These are phyloP conservation scores for Daubentonia madagascariensis DNA, from an alignment of 2,113 vertebrate genomes.

Conservation along the genomic window DNA sequence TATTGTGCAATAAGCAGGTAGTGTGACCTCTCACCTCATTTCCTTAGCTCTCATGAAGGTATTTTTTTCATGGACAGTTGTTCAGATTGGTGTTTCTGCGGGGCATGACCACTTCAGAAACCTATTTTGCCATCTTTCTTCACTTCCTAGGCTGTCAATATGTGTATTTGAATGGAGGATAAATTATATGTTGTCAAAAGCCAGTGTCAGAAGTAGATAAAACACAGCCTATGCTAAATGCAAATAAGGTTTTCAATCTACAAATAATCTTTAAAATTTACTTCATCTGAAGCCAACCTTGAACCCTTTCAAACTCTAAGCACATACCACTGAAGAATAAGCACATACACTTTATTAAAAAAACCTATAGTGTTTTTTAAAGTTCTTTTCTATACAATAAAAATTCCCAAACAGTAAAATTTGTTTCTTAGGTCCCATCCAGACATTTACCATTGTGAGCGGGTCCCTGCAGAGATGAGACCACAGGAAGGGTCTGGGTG, in stretches of 20 bases:
- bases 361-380: neutral
- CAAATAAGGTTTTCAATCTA: neutral
- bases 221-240: no score
- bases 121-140: neutral
- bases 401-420: neutral
- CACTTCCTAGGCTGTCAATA: neutral
- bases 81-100: neutral
- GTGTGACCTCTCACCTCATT: neutral
- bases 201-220: neutral
- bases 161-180: neutral
- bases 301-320: neutral
- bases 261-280: neutral
- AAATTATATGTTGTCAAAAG: no score
- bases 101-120: neutral
- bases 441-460: fast-evolving
- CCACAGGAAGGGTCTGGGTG: neutral
- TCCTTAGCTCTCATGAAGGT: neutral
- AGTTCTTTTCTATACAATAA: neutral
- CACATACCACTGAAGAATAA: no score
- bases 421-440: fast-evolving
- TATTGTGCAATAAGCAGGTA: neutral
- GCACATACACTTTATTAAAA: no score
- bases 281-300: neutral
- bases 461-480: fast-evolving
- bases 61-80: neutral